Percentiles rank a stretch among this genome's conserved stretches.
Evolutionary conservation across 2,888 invertebrate species (phyloP).

Genomic region (Eupithecia vulgata): DNA sequence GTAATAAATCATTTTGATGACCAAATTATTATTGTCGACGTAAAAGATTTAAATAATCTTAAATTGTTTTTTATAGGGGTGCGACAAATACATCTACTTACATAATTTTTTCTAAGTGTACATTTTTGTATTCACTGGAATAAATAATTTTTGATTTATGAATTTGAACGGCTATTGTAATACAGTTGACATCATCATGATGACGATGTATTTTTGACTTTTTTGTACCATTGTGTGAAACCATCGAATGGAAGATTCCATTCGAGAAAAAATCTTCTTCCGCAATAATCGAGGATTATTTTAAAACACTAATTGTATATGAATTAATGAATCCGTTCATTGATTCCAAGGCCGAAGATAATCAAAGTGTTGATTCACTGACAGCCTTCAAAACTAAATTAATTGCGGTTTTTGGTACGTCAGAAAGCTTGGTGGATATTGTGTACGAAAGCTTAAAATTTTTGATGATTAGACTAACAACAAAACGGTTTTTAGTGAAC

Average conservation of each 20-base stretch:
- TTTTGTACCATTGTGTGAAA: not conserved
- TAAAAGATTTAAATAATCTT: too few relatives aligned
- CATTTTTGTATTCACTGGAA: too few relatives aligned
- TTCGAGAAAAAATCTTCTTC: not conserved
- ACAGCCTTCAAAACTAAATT: not conserved
- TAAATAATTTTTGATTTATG: too few relatives aligned
- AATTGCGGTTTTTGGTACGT: not conserved
- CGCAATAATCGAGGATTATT: not conserved
- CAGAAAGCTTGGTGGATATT: too few relatives aligned
- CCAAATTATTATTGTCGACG: too few relatives aligned
- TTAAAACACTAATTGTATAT: not conserved
- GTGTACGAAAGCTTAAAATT: not conserved
- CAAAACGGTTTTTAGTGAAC: too few relatives aligned
- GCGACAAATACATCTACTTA: not conserved
- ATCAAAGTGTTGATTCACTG: not conserved
- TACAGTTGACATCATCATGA: not conserved
- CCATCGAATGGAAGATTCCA: not conserved
- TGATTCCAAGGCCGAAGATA: not conserved
- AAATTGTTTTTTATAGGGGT: not conserved
- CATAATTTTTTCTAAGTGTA: too few relatives aligned
- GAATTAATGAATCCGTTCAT: not conserved
- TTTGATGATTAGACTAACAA: not conserved
- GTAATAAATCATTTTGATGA: not conserved
- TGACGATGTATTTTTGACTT: not conserved
- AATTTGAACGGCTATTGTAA: not conserved